Base-by-base conservation (phyloP, 92 coral and sea anemone genomes). In the Scolanthus callimorphus region DNA sequence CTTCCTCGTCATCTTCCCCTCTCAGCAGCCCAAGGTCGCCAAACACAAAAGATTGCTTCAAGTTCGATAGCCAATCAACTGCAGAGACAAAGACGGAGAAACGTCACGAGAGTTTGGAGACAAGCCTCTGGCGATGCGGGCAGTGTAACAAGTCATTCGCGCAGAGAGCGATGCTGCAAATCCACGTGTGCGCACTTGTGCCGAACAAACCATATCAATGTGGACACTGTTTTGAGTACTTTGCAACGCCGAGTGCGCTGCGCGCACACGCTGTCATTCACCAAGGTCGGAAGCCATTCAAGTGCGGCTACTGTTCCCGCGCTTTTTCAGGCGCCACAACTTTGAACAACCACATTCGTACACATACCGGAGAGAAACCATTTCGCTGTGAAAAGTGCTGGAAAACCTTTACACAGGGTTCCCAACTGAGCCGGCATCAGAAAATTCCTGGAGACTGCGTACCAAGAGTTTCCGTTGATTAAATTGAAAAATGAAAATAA, bases 231-330 rank as follows among this genome's bases (percentile, higher is more conserved):
- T 43, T 85, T n/a, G 92, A 80, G 55, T 59, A 82, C 29, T 92
- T 92, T 43, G 62, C 84, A 1, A 55, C 54, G 21, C 73, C 98
- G 0, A 85, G 88, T 50, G 97, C 84, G 74, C 70, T 92, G 76
- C 98, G 98, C 49, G 80, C 94, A 53, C 98, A 92, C 77, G 96
- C 92, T 63, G 94, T 92, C 79, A 66, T 82, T 62, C 98, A 92
- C 66, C 82, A 85, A 38, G 88, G 91, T 27, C 86, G 85, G 61
- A 92, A 92, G 67, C 98, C 96, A 64, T 92, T 92, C 65, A 88
- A 81, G 69, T 92, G 98, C 51, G 98, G 98, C 10, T 92, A 67
- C 65, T 92, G 98, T 58, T 80, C 90, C 54, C 90, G 98, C 50
- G 60, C 98, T 11, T 92, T 92, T 54, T 80, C 94, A 22, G 98